phyloP scores from a whole-genome alignment of 2,797 vertebrate species.

The Smutsia gigantea region DNA sequence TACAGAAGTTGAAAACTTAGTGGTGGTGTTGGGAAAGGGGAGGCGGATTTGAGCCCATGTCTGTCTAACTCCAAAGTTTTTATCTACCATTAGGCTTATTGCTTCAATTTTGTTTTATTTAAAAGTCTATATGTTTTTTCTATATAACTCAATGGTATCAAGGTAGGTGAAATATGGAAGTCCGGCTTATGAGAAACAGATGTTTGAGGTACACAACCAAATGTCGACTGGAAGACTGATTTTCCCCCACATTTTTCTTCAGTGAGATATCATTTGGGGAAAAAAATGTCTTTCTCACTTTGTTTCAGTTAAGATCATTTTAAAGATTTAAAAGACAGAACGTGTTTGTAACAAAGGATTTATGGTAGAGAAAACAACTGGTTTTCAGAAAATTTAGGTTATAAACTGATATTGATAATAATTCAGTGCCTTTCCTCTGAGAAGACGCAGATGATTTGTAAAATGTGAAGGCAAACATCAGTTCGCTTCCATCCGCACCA shows the following conservation, averaged over 20 bases:
- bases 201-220: background rate
- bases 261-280: slow-evolving; percentile 11
- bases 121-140: background rate
- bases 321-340: slow-evolving; percentile 5
- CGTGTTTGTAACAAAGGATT: background rate
- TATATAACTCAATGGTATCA: background rate
- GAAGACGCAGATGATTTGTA: background rate
- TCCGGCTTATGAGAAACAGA: slow-evolving; percentile 59
- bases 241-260: slow-evolving; percentile 51
- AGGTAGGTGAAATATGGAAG: background rate
- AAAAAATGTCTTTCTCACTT: background rate
- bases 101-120: slow-evolving; percentile 17
- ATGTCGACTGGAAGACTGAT: slow-evolving; percentile 44
- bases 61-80: background rate
- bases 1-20: background rate
- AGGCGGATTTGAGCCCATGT: background rate
- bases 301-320: background rate
- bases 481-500: background rate
- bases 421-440: background rate
- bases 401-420: background rate
- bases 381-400: slow-evolving; percentile 31
- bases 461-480: background rate
- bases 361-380: background rate
- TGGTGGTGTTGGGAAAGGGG: background rate
- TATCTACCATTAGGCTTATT: background rate